Evolutionary conservation across 2,113 vertebrate species (phyloP).

Genomic region (Anser brachyrhynchus): DNA sequence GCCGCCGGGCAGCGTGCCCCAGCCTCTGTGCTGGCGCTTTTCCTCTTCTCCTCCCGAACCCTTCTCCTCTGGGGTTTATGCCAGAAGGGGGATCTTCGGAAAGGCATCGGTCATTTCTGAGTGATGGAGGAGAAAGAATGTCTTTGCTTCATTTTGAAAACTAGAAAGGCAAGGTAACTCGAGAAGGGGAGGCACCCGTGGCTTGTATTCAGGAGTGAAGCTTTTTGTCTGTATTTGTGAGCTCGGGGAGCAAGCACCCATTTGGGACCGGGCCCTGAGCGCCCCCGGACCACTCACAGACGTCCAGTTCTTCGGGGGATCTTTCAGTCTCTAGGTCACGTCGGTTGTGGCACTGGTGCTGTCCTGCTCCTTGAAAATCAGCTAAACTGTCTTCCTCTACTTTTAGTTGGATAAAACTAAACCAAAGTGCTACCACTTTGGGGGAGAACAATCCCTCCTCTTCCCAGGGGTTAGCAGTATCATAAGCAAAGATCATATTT

Average conservation of each 20-base stretch:
- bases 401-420: neutral
- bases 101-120: neutral
- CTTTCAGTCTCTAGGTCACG: neutral
- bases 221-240: neutral
- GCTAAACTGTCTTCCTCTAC: neutral
- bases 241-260: neutral
- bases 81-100: neutral
- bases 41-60: rapidly evolving
- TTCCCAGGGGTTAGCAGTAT: neutral
- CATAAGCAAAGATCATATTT: neutral
- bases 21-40: no score
- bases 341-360: neutral
- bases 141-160: neutral
- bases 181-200: neutral
- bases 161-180: neutral
- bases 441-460: neutral
- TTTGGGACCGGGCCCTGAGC: neutral
- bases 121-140: neutral
- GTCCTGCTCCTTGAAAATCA: neutral
- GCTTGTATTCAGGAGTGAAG: neutral
- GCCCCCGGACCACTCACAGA: rapidly evolving
- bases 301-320: neutral
- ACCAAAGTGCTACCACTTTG: neutral
- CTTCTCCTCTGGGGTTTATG: neutral
- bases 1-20: neutral